These are phyloP conservation scores for Triops cancriformis DNA, from an alignment of 1,140 invertebrate species.

Conservation along the genomic window DNA sequence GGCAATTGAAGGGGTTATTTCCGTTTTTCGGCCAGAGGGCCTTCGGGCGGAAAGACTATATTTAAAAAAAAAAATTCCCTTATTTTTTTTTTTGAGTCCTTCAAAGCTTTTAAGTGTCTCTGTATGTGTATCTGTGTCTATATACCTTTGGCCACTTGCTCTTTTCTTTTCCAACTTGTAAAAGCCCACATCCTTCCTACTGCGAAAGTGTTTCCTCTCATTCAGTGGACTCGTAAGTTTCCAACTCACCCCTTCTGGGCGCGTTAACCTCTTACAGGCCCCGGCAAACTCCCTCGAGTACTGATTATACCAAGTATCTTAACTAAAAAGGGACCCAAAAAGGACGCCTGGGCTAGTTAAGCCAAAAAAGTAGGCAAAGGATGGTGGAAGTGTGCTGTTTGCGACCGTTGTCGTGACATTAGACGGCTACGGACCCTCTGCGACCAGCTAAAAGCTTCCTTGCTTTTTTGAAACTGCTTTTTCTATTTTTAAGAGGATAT, in stretches of 20 bases:
- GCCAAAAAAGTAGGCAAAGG: neutral
- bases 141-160: neutral
- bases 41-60: neutral
- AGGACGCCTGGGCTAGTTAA: neutral
- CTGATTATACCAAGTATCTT: no score
- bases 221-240: neutral
- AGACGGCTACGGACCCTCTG: neutral
- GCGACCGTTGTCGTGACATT: neutral
- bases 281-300: no score
- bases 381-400: neutral
- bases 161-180: neutral
- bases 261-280: neutral
- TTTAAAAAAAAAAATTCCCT: no score
- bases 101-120: neutral
- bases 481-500: constrained; percentile 8
- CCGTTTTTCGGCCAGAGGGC: neutral
- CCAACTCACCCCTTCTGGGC: neutral
- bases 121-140: neutral
- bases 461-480: neutral
- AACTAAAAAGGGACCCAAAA: no score
- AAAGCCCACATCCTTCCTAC: neutral
- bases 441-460: neutral
- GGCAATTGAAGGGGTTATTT: neutral
- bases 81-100: no score
- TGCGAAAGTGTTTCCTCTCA: neutral